Conservation (phyloP, 2,888 invertebrate genomes). For the Eledone cirrhosa region DNA sequence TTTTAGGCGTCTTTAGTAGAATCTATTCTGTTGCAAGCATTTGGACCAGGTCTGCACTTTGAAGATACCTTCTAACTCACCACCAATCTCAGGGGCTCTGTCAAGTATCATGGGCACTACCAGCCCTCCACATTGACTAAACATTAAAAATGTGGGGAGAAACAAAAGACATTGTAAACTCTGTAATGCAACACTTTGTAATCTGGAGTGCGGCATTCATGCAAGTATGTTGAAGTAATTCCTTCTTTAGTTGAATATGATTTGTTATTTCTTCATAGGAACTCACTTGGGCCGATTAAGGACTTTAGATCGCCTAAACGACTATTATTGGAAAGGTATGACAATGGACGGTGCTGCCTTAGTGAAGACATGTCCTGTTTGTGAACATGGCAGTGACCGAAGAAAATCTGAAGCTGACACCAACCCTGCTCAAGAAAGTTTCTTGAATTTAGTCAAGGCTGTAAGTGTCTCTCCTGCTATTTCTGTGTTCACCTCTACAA, state of each 20-base stretch:
- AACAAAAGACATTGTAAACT: no score
- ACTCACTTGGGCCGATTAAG: constrained; percentile 9
- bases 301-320: constrained; percentile 7
- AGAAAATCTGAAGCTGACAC: constrained; percentile 3
- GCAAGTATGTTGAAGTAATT: not conserved
- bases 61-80: no score
- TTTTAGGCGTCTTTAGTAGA: no score
- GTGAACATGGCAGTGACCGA: constrained; percentile 38
- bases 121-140: no score
- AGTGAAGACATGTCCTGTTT: constrained; percentile 45
- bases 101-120: no score
- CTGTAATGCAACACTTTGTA: no score
- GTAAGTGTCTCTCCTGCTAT: not conserved
- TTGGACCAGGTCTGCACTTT: no score
- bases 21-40: no score
- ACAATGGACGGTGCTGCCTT: constrained; percentile 47
- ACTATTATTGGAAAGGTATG: constrained; percentile 50
- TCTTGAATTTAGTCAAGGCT: constrained; percentile 21
- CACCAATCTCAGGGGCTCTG: no score
- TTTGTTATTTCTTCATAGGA: not conserved
- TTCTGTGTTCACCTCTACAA: no score
- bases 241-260: not conserved
- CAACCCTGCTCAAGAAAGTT: constrained; percentile 18
- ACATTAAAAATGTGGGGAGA: no score
- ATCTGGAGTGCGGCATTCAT: no score